Evolutionary conservation across 2,113 vertebrate genomes (phyloP).

Genomic region (Bombycilla garrulus): DNA sequence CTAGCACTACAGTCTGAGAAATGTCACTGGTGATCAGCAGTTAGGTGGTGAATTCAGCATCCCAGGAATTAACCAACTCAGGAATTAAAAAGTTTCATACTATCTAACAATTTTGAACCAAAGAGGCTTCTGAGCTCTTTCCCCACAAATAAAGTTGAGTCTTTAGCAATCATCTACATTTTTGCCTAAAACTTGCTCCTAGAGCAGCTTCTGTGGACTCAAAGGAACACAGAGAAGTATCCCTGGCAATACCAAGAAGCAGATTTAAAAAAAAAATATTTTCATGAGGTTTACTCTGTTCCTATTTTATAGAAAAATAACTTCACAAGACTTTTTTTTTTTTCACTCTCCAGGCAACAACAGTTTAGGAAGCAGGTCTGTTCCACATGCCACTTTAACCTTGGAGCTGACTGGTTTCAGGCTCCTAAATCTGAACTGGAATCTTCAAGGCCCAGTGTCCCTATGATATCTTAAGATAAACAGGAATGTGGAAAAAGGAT

Average conservation of each 20-base stretch:
- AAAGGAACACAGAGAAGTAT: neutral
- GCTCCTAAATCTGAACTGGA: neutral
- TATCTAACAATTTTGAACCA: neutral
- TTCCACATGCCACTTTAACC: neutral
- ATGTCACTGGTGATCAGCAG: neutral
- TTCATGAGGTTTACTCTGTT: neutral
- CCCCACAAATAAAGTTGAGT: neutral
- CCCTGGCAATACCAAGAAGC: neutral
- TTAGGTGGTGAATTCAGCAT: neutral
- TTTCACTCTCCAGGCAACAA: neutral
- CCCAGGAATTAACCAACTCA: neutral
- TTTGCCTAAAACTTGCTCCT: neutral
- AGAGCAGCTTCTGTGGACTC: neutral
- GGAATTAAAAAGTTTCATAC: neutral
- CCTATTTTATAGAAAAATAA: neutral
- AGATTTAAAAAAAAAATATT: neutral
- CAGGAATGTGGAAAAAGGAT: neutral
- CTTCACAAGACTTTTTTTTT: neutral
- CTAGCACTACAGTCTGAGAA: neutral
- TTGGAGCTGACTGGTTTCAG: neutral
- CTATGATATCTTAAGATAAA: neutral
- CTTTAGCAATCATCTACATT: neutral
- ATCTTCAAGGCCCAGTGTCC: neutral
- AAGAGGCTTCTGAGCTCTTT: neutral
- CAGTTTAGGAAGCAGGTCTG: neutral